Evolutionary conservation across 2,888 invertebrate genomes (phyloP), one percentile per base, ranked within the genome.

Genomic region (Drosophila testacea): DNA sequence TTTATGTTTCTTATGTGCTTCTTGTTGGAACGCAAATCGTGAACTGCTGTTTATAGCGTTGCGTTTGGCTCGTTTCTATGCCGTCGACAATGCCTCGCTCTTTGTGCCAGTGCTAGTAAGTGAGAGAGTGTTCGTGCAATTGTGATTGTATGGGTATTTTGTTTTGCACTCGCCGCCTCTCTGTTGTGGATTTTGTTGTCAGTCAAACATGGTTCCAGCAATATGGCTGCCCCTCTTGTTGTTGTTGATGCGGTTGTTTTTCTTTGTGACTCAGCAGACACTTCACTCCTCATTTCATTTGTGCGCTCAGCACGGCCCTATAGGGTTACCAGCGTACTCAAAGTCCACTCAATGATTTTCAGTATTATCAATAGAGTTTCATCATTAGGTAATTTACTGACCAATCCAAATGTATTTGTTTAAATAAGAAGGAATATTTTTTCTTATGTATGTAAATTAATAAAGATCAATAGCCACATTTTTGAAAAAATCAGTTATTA

Each of bases 21-120:
- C 88, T 81, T 83, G 81, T 63, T 81, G 71, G 69, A 78, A 79
- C 57, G 77, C 84, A 82, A 88, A 74, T 83, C 76, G 72, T 64
- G 70, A 86, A 91, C 90, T 91, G 91, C 87, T 88, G 90, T 85
- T 90, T 90, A 88, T 90, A 90, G 72, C 82, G 83, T 63, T 74
- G 74, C 80, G 83, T 80, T 78, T 78, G 79, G 65, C 77, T 71
- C 75, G 81, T 90, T 90, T 89, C 89, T 89, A 89, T 90, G 71
- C 85, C 73, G 71, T 82, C 77, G 81, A 76, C 79, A 84, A 36
- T 50, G 75, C 65, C 54, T 50, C 73, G 77, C 65, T 60, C 42
- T 34, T 47, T 71, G 68, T 50, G 48, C 46, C 39, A 57, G 73
- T 75, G 68, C 72, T 63, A 28, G 77, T 69, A 27, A 48, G 34